Percentiles rank a stretch among this genome's conserved stretches.
Conservation (phyloP, 2,888 invertebrate genomes). For the Aphodius sticticus region DNA sequence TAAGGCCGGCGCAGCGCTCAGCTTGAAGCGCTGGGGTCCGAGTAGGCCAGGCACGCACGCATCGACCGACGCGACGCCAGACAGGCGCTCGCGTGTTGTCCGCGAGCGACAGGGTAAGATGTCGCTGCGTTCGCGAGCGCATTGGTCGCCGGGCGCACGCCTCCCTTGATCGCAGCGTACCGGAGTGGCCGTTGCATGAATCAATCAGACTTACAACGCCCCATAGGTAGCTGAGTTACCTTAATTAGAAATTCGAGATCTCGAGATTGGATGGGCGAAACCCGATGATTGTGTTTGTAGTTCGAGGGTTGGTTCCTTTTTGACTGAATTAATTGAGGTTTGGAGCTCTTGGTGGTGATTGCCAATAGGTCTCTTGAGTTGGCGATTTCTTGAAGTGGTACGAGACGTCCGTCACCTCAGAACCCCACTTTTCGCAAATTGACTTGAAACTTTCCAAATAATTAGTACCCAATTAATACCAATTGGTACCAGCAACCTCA, state of each 20-base stretch:
- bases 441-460: too few species aligned
- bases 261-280: background rate
- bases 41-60: conserved; percentile 44
- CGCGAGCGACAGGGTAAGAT: conserved; percentile 37
- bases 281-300: background rate
- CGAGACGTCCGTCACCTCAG: too few species aligned
- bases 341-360: too few species aligned
- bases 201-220: background rate
- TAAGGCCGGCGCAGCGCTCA: conserved; percentile 44
- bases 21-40: conserved; percentile 28
- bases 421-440: too few species aligned
- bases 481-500: too few species aligned
- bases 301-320: background rate
- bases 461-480: too few species aligned
- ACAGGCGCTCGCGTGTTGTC: conserved; percentile 39
- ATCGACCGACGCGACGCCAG: conserved; percentile 39
- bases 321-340: too few species aligned
- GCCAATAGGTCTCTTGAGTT: too few species aligned
- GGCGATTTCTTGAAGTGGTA: too few species aligned
- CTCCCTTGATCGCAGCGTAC: background rate
- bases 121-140: conserved; percentile 33
- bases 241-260: background rate
- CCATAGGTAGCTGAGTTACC: background rate
- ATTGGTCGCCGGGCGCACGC: conserved; percentile 6
- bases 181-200: background rate